These are phyloP conservation scores for Noctua comes DNA, from an alignment of 2,888 invertebrate genomes.

Conservation along the genomic window DNA sequence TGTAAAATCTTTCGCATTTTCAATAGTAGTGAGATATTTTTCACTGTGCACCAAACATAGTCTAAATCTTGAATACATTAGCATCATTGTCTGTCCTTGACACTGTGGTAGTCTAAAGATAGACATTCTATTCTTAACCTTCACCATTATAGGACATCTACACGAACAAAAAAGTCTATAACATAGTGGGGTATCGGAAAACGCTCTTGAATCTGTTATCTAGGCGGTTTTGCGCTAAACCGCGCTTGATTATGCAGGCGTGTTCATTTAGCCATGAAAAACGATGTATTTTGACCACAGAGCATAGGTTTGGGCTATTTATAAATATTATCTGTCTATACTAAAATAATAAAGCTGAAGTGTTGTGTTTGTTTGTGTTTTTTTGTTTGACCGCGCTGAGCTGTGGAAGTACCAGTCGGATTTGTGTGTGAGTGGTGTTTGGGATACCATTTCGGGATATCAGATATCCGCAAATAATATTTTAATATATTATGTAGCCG, in stretches of 20 bases:
- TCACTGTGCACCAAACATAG: neutral
- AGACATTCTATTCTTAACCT: slow-evolving; percentile 12
- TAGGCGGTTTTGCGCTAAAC: slow-evolving; percentile 37
- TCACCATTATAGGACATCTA: neutral
- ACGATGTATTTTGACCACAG: slow-evolving; percentile 25
- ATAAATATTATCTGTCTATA: neutral
- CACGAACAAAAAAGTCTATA: slow-evolving; percentile 16
- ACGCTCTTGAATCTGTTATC: slow-evolving; percentile 56
- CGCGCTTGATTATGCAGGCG: slow-evolving; percentile 48
- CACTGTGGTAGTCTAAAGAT: slow-evolving; percentile 9
- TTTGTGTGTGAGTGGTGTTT: neutral
- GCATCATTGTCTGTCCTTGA: neutral
- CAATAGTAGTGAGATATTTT: neutral
- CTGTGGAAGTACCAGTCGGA: neutral
- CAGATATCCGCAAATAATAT: neutral
- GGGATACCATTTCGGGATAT: neutral
- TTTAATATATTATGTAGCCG: neutral
- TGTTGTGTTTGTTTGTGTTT: neutral
- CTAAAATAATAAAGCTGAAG: no score
- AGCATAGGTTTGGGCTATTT: neutral
- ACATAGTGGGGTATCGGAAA: slow-evolving; percentile 49
- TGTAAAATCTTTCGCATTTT: neutral
- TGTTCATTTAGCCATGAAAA: slow-evolving; percentile 53
- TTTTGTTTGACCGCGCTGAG: neutral
- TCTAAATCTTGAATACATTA: neutral